Evolutionary conservation across 1,140 invertebrate species (phyloP).

Genomic region (Heliconius nattereri): DNA sequence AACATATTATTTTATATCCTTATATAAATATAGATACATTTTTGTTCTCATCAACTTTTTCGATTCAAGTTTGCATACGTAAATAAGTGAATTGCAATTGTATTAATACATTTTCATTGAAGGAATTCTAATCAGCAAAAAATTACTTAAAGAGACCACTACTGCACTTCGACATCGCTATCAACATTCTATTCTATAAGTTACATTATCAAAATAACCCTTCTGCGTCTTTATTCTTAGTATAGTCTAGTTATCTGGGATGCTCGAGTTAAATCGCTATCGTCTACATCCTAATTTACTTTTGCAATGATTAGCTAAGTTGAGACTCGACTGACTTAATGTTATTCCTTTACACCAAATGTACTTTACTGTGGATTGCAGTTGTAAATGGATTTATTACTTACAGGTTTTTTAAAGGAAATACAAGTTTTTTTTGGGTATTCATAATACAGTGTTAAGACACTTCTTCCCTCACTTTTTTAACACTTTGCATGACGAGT

Average conservation of each 20-base stretch:
- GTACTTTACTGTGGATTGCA: background rate
- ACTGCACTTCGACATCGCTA: too few relatives aligned
- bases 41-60: too few relatives aligned
- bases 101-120: too few relatives aligned
- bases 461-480: background rate
- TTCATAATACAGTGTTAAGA: background rate
- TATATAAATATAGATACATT: too few relatives aligned
- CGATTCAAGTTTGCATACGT: too few relatives aligned
- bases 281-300: constrained; percentile 31
- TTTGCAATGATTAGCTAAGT: constrained; percentile 21
- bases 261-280: constrained; percentile 21
- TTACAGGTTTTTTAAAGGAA: background rate
- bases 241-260: constrained; percentile 26
- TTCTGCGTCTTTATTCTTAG: constrained; percentile 10
- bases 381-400: constrained; percentile 1
- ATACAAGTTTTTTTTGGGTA: background rate
- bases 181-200: background rate
- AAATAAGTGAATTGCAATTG: too few relatives aligned
- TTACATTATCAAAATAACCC: background rate
- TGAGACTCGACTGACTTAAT: constrained; percentile 9
- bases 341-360: constrained; percentile 1
- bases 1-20: too few relatives aligned
- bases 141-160: too few relatives aligned
- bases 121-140: too few relatives aligned
- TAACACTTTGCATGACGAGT: too few relatives aligned